Evolutionary conservation across 1,140 invertebrate genomes (phyloP).

Genomic region (Scaptomyza graminum): DNA sequence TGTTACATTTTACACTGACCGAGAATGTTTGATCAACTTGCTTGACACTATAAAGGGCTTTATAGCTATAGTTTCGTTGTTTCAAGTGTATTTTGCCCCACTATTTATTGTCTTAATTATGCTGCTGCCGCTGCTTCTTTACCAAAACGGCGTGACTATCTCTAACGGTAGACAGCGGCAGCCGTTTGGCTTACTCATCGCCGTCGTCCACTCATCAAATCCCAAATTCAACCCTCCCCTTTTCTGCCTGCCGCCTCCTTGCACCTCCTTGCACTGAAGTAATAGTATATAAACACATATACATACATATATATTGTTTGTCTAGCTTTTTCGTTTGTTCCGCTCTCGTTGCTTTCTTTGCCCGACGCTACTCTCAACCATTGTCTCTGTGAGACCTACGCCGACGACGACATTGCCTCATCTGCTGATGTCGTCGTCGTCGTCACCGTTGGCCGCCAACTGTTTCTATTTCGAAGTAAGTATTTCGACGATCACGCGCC

Average conservation of each 20-base stretch:
- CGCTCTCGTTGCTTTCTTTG: slow-evolving; percentile 33
- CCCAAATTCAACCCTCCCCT: neutral
- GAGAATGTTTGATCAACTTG: too few relatives aligned
- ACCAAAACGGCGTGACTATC: slow-evolving; percentile 67
- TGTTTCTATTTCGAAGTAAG: slow-evolving; percentile 49
- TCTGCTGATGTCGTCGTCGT: slow-evolving; percentile 11
- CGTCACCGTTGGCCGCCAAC: slow-evolving; percentile 57
- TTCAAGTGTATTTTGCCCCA: slow-evolving; percentile 19
- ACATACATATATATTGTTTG: slow-evolving; percentile 24
- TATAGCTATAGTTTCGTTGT: neutral
- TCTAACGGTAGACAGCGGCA: slow-evolving; percentile 58
- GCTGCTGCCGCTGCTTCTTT: slow-evolving; percentile 40
- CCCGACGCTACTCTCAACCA: too few relatives aligned
- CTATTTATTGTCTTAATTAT: slow-evolving; percentile 79
- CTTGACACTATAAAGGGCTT: neutral
- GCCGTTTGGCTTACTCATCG: slow-evolving; percentile 50
- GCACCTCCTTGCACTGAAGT: neutral
- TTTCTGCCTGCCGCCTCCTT: neutral
- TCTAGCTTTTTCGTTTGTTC: slow-evolving; percentile 28
- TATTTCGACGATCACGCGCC: slow-evolving; percentile 77
- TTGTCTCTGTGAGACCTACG: too few relatives aligned
- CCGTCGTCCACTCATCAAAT: slow-evolving; percentile 33
- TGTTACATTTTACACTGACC: too few relatives aligned
- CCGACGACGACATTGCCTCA: too few relatives aligned
- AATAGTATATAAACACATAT: too few relatives aligned